These are phyloP conservation scores for Barbus barbus DNA, from an alignment of 2,113 vertebrate species.

Conservation along the genomic window DNA sequence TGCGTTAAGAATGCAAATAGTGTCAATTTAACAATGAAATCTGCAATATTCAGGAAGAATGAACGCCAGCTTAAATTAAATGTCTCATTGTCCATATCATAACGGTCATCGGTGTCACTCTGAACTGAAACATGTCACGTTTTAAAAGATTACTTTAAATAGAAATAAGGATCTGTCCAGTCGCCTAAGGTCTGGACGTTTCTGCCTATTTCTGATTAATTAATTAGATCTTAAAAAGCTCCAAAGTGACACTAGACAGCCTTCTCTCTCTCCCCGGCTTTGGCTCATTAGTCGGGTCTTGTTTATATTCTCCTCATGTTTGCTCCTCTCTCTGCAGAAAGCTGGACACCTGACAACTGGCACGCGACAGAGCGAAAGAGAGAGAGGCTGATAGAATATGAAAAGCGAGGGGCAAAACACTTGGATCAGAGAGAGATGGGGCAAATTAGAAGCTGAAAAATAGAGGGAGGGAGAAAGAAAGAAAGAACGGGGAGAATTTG, in stretches of 20 bases:
- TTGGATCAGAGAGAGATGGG: constrained; percentile 30
- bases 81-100: neutral
- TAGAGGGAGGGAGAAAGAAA: neutral
- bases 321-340: constrained; percentile 19
- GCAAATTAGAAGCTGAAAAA: constrained; percentile 35
- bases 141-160: constrained; percentile 6
- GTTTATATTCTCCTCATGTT: constrained; percentile 51
- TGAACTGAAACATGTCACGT: neutral
- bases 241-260: constrained; percentile 17
- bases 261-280: neutral
- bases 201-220: constrained; percentile 22
- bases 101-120: neutral
- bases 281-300: constrained; percentile 41
- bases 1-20: neutral
- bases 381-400: neutral
- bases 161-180: neutral
- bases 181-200: neutral
- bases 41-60: neutral
- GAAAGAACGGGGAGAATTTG: constrained; percentile 8
- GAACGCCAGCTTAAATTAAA: neutral
- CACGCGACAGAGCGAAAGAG: constrained; percentile 17
- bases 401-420: constrained; percentile 17
- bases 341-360: constrained; percentile 47
- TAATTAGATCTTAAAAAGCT: constrained; percentile 13
- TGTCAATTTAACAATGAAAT: neutral